Conservation (phyloP, 1,140 invertebrate genomes). For the Cotesia typhae region DNA sequence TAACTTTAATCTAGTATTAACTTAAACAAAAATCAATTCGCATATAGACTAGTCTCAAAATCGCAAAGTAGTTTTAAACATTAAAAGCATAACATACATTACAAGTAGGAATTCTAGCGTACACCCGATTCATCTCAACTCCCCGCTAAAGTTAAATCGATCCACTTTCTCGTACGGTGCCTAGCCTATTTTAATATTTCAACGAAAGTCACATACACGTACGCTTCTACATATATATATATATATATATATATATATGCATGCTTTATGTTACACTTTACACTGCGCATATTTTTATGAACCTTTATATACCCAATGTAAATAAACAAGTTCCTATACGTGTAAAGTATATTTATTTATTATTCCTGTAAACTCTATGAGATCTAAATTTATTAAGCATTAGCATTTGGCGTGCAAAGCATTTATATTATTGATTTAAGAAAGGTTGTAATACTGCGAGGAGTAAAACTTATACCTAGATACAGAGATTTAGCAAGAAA, state of each 20-base stretch:
- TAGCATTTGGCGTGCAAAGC: neutral
- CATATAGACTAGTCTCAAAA: too few relatives aligned
- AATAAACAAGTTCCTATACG: too few relatives aligned
- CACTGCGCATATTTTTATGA: neutral
- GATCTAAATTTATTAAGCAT: too few relatives aligned
- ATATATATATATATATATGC: neutral
- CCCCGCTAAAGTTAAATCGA: neutral
- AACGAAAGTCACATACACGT: slow-evolving; percentile 14
- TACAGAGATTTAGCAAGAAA: slow-evolving; percentile 5
- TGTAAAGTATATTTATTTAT: too few relatives aligned
- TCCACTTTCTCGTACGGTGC: slow-evolving; percentile 19
- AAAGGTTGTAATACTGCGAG: slow-evolving; percentile 9
- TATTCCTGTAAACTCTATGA: too few relatives aligned
- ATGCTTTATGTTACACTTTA: neutral
- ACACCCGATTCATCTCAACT: neutral
- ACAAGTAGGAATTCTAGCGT: neutral
- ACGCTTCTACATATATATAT: neutral
- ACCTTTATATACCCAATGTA: slow-evolving; percentile 1
- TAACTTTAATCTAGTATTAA: too few relatives aligned
- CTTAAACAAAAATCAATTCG: too few relatives aligned
- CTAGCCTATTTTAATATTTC: slow-evolving; percentile 27
- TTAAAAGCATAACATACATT: too few relatives aligned
- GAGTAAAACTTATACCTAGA: neutral
- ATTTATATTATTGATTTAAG: slow-evolving; percentile 17
- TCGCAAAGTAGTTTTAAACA: too few relatives aligned